These are phyloP conservation scores for Diachrysia chrysitis DNA, from an alignment of 2,888 invertebrate genomes.

Conservation along the genomic window DNA sequence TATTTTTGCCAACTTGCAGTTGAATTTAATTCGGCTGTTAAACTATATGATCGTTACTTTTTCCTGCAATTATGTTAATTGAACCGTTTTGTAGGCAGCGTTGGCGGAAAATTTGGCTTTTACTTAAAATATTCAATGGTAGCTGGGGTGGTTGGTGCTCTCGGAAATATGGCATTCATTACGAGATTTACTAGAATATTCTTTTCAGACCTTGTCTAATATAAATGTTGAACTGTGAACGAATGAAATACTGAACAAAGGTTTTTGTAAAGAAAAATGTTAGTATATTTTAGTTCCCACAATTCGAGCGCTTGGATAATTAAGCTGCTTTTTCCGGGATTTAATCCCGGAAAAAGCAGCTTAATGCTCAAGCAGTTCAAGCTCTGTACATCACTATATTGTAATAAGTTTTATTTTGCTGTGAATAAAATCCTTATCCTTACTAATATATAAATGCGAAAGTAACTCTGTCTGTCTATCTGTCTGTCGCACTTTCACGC, in stretches of 20 bases:
- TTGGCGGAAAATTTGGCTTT: constrained; percentile 18
- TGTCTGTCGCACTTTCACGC: too few relatives aligned
- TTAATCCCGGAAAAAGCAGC: too few relatives aligned
- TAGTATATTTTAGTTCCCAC: background rate
- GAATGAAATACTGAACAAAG: background rate
- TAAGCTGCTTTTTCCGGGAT: background rate
- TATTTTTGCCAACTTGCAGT: constrained; percentile 40
- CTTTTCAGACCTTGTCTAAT: constrained; percentile 20
- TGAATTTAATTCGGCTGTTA: constrained; percentile 15
- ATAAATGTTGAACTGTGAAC: constrained; percentile 32
- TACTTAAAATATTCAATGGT: constrained; percentile 40
- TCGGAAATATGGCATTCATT: constrained; percentile 42
- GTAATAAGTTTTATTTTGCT: background rate
- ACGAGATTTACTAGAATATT: constrained; percentile 35
- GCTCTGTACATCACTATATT: background rate
- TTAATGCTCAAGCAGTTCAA: too few relatives aligned
- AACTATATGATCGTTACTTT: constrained; percentile 39
- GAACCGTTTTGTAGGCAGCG: constrained; percentile 40
- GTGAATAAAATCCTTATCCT: too few relatives aligned
- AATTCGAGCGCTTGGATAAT: background rate
- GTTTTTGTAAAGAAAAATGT: background rate
- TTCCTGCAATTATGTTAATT: constrained; percentile 51
- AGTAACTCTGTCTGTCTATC: too few relatives aligned
- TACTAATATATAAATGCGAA: too few relatives aligned
- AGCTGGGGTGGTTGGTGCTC: constrained; percentile 6